These are phyloP conservation scores for Clarias magur DNA, from an alignment of 2,113 vertebrate species.

Conservation along the genomic window DNA sequence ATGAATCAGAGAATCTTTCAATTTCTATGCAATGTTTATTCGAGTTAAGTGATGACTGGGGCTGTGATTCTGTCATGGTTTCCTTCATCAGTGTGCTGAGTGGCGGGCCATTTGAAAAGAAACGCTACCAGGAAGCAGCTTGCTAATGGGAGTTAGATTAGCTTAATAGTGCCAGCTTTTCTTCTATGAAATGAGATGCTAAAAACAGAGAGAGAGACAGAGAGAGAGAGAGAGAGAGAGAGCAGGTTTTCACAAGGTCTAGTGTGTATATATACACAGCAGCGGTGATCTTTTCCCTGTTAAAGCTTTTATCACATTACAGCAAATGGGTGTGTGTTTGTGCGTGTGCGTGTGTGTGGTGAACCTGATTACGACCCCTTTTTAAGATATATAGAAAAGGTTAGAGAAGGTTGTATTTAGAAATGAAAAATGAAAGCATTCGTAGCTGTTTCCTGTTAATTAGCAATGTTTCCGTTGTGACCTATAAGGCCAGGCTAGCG, in stretches of 20 bases:
- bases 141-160: constrained; percentile 22
- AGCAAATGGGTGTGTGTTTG: background rate
- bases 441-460: background rate
- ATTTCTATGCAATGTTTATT: background rate
- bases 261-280: background rate
- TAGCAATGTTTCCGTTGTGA: background rate
- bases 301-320: constrained; percentile 28
- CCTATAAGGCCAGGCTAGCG: background rate
- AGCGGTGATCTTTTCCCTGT: background rate
- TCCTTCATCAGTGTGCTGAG: background rate
- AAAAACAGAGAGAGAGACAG: background rate
- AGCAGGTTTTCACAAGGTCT: background rate
- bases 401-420: background rate
- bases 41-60: background rate
- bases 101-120: background rate
- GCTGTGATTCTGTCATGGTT: background rate
- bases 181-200: background rate
- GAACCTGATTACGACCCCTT: background rate
- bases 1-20: background rate
- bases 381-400: background rate
- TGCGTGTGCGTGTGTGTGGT: background rate
- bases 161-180: constrained; percentile 12
- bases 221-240: background rate
- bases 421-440: background rate
- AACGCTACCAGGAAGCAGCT: background rate